Evolutionary conservation across 2,888 invertebrate species (phyloP).

Genomic region (Stegana nigrithorax): DNA sequence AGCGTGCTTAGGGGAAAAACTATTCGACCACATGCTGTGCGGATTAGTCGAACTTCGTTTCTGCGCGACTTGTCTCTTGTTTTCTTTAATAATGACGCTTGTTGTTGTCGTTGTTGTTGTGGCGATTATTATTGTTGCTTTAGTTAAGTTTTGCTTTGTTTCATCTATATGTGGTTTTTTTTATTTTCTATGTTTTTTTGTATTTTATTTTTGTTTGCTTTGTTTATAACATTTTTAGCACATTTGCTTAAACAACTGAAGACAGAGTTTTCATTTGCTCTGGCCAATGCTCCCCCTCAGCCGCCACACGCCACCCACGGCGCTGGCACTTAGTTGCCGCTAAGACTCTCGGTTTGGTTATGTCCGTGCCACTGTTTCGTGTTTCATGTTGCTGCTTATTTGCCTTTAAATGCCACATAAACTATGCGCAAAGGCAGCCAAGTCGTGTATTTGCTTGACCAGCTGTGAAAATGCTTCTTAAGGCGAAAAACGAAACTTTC

Average conservation of each 20-base stretch:
- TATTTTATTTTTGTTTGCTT: background rate
- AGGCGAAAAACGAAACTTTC: too few relatives aligned
- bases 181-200: conserved; percentile 25
- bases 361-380: too few relatives aligned
- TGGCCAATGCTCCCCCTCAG: too few relatives aligned
- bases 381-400: too few relatives aligned
- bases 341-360: too few relatives aligned
- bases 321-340: too few relatives aligned
- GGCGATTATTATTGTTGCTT: background rate
- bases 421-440: background rate
- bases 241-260: too few relatives aligned
- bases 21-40: conserved; percentile 21
- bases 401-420: background rate
- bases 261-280: too few relatives aligned
- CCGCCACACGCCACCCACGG: too few relatives aligned
- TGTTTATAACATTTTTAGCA: too few relatives aligned
- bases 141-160: background rate
- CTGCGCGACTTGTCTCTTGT: background rate
- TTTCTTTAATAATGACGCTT: background rate
- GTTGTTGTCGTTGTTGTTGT: conserved; percentile 3
- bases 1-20: too few relatives aligned
- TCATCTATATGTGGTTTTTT: conserved; percentile 11
- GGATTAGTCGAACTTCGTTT: too few relatives aligned
- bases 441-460: conserved; percentile 37
- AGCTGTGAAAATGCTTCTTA: conserved; percentile 44